Evolutionary conservation across 1,140 invertebrate genomes (phyloP), one percentile per base, ranked within the genome.

Genomic region (Papilio aristodemus): DNA sequence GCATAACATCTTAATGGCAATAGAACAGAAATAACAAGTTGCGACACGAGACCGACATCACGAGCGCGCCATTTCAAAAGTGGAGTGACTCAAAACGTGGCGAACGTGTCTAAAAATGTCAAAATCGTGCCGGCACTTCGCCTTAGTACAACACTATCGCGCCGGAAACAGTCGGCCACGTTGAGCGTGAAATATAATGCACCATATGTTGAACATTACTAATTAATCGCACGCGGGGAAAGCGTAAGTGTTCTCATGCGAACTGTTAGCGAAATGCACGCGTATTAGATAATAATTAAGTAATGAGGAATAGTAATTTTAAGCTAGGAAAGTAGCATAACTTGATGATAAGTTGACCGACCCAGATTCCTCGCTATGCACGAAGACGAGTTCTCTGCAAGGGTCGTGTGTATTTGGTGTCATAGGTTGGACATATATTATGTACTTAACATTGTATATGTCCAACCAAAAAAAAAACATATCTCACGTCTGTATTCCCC

Each of bases 231-330:
- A 73, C 74, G 75, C 71, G 76, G 85, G 82, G 83, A 90, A 88
- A 89, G 79, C 74, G 85, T 75, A 82, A 89, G 81, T 87, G 80
- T 87, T 88, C 86, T 81, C 82, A 84, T 85, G 84, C 81, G 72
- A 81, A 71, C 64, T 75, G 62, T 17, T 71, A 70, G 72, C 73
- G 75, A 80, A 82, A 76, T 75, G 80, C 75, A 57, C 73, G 69
- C 74, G 77, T 77, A 86, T 84, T 83, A 85, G 79, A 87, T 80
- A 80, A 86, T 83, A 62, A 71, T 73, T 77, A 69, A 77, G 75
- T 74, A 73, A 81, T 69, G 64, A 74, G 75, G 76, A 77, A 72
- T 59, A 68, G 71, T 71, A 71, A 50, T 64, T 37, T 8, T n/a
- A n/a, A n/a, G 59, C 14, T 62, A 22, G 36, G 36, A 60, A 60